Evolutionary conservation across 2,888 invertebrate genomes (phyloP), one percentile per base, ranked within the genome.

Genomic region (Graphium colonna): DNA sequence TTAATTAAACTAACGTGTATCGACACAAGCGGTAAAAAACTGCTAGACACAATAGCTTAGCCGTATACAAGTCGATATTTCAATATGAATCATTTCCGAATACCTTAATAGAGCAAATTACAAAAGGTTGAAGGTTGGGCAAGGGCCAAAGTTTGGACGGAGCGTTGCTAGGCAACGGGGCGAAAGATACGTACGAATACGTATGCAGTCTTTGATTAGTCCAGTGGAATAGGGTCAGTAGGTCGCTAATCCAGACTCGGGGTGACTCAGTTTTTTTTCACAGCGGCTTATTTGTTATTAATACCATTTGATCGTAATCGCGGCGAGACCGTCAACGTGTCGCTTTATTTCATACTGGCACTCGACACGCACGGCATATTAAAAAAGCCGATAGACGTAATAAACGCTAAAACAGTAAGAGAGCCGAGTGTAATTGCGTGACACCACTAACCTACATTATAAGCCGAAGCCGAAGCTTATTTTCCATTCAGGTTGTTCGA

Each of bases 381-480:
- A 52, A 53, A 55, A 50, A 46, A 57, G 41, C 39, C 21, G 54
- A 51, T 55, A 54, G 52, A 44, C 51, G 55, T 52, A 28, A 2
- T 18, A 40, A 40, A 28, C 31, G 33, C 12, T 36, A 12, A n/a
- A 12, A 36, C 9, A 36, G 36, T 36, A 36, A 13, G 4, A 36
- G 13, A 36, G 12, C n/a, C 59, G 63, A 54, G 50, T 63, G 60
- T 75, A 74, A 78, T 82, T 73, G 82, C 84, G 86, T 87, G 86
- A 69, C 68, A 75, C 79, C 63, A 70, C 71, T 86, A 80, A 85
- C 85, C 85, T 75, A 86, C 84, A 85, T 86, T 79, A 67, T 67
- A 68, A 60, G 71, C 66, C 62, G 62, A 79, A 78, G 77, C 75
- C 77, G 80, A 78, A 77, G 76, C 73, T 77, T 75, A 71, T 74